Base-by-base conservation (phyloP, 2,113 vertebrate species). In the Rostratula benghalensis region DNA sequence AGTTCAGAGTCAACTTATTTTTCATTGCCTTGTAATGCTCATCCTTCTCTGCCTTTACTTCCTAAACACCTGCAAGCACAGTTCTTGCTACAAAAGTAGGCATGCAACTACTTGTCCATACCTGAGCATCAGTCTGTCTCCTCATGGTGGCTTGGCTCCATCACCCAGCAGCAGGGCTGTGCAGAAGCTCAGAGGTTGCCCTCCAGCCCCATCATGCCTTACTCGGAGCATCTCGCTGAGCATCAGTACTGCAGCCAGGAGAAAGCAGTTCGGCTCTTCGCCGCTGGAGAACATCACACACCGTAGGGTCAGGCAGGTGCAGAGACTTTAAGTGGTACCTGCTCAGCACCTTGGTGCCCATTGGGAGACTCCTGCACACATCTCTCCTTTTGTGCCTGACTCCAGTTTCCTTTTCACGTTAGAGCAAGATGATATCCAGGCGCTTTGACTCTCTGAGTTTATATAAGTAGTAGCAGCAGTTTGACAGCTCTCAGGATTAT, bases 121-220 rank as follows among this genome's bases (percentile, higher is more conserved):
- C 28, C 48, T 2, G 35, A 33, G 9, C 21, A 4, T 4, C 35
- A 3, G 27, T 2, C 17, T 12, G 3, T 10, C 48, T 10, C 33
- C 45, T 60, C 6, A 2, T n/a, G 3, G 8, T 6, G n/a, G 46
- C 50, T 54, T 7, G 23, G 39, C 65, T 60, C 73, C 11, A 1
- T 23, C 11, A 0, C 33, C 10, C 64, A 12, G 27, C 0, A 0
- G 31, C 64, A 30, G 30, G 8, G n/a, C 35, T 15, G 27, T 8
- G 37, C 14, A 25, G 51, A 43, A 78, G 51, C 39, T 41, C 17
- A 4, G 39, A 23, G 31, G 9, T 33, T 2, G 0, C 25, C 28
- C 43, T 56, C 54, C 45, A 51, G 64, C 12, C 33, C 57, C 37
- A 19, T 8, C 28, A 1, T 0, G 4, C 27, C 57, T 50, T 27